These are phyloP conservation scores for Tapirus indicus DNA, from an alignment of 2,797 vertebrate genomes.

Conservation along the genomic window DNA sequence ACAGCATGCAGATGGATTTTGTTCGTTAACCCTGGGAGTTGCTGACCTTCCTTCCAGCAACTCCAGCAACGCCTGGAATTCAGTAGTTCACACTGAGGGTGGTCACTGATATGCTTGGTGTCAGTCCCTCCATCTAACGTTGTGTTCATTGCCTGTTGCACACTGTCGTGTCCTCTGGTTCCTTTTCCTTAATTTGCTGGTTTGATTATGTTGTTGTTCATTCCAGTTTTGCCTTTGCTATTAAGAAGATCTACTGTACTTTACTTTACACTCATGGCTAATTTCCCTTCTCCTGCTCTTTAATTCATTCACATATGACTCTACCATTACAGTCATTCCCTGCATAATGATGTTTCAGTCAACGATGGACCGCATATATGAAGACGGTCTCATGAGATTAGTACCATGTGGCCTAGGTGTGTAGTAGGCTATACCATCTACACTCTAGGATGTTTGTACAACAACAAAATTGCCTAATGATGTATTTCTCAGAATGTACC, in stretches of 20 bases:
- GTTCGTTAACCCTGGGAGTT: background rate
- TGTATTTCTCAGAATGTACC: too few species aligned
- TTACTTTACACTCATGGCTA: background rate
- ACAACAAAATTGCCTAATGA: too few species aligned
- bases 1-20: background rate
- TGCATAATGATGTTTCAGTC: too few species aligned
- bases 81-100: background rate
- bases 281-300: background rate
- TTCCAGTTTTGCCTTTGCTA: background rate
- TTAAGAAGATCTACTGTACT: background rate
- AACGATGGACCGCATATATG: too few species aligned
- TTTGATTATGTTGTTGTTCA: background rate
- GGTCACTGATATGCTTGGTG: too few species aligned
- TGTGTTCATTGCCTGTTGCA: background rate
- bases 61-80: background rate
- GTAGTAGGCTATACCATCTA: too few species aligned
- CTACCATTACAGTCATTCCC: background rate
- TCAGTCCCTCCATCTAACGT: background rate
- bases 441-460: too few species aligned
- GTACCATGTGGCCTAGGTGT: too few species aligned
- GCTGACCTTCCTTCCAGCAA: background rate
- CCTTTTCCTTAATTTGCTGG: background rate
- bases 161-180: background rate
- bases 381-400: too few species aligned
- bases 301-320: background rate